Conservation (phyloP, 2,888 invertebrate genomes). For the Timandra comae region DNA sequence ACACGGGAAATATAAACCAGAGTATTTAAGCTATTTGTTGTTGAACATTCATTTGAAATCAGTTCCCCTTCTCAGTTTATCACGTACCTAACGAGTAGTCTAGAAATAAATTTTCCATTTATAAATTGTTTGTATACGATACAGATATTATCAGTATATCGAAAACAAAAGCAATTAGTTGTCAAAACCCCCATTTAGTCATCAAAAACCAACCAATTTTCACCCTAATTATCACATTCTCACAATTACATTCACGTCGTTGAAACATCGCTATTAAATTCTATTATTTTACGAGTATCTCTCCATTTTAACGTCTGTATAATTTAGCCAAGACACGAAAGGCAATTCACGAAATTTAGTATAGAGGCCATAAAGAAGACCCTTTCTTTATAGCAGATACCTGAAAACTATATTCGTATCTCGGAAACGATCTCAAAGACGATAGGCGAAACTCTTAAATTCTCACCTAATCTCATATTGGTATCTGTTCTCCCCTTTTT, state of each 20-base stretch:
- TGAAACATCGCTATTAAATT: slow-evolving; percentile 14
- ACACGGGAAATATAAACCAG: no score
- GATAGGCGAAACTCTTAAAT: slow-evolving; percentile 49
- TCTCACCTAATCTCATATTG: slow-evolving; percentile 48
- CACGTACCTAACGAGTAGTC: no score
- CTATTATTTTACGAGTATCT: slow-evolving; percentile 12
- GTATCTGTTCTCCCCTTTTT: slow-evolving; percentile 45
- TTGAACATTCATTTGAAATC: no score
- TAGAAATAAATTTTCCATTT: no score
- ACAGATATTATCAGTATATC: no score
- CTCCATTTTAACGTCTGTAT: slow-evolving; percentile 14
- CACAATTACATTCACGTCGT: neutral
- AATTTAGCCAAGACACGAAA: slow-evolving; percentile 20
- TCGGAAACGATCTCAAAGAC: slow-evolving; percentile 33
- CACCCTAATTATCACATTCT: slow-evolving; percentile 1
- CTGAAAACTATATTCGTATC: slow-evolving; percentile 34
- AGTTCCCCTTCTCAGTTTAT: no score
- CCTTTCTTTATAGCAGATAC: slow-evolving; percentile 27
- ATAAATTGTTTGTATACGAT: no score
- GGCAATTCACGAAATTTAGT: slow-evolving; percentile 22
- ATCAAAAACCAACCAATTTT: neutral
- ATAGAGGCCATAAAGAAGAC: slow-evolving; percentile 24
- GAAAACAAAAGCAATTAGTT: no score
- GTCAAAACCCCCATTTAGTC: no score
- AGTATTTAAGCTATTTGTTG: no score